A percentile compares a stretch with the other conserved stretches of the same genome.
These are phyloP conservation scores for Drosophila oshimai DNA, from an alignment of 1,140 invertebrate genomes.

Conservation along the genomic window DNA sequence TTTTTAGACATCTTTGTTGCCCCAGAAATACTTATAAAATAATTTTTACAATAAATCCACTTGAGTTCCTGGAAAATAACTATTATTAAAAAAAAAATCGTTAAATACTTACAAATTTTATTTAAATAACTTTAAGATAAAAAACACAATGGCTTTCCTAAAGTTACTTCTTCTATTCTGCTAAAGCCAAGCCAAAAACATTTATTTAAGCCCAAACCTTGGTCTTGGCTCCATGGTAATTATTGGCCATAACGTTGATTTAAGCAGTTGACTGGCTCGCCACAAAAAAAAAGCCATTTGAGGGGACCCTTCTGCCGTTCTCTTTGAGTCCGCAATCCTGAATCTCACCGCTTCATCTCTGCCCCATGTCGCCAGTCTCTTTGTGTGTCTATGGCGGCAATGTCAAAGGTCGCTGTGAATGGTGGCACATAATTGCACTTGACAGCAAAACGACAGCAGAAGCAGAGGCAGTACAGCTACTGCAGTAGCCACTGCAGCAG, in stretches of 20 bases:
- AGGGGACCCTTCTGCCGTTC: slow-evolving; percentile 15
- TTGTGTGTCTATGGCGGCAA: slow-evolving; percentile 44
- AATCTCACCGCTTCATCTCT: background rate
- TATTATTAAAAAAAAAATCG: too few species aligned
- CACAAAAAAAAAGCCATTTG: slow-evolving; percentile 11
- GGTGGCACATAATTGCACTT: slow-evolving; percentile 53
- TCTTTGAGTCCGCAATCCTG: background rate
- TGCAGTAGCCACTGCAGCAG: slow-evolving; percentile 1
- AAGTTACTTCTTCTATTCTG: too few species aligned
- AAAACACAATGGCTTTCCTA: too few species aligned
- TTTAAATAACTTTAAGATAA: background rate
- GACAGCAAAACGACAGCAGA: slow-evolving; percentile 39
- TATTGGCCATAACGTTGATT: slow-evolving; percentile 26
- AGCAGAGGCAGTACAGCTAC: slow-evolving; percentile 4
- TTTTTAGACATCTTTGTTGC: background rate
- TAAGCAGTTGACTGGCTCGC: slow-evolving; percentile 2
- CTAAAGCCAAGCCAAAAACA: background rate
- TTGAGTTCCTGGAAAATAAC: background rate
- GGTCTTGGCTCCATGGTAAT: background rate
- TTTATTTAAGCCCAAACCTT: background rate
- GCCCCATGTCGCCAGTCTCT: slow-evolving; percentile 24
- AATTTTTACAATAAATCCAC: background rate
- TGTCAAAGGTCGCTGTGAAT: slow-evolving; percentile 62
- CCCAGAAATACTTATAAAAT: background rate
- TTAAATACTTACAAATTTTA: too few species aligned